Percentiles rank a stretch among this genome's conserved stretches.
Evolutionary conservation across 2,113 vertebrate species (phyloP).

Genomic region (Tyto alba): DNA sequence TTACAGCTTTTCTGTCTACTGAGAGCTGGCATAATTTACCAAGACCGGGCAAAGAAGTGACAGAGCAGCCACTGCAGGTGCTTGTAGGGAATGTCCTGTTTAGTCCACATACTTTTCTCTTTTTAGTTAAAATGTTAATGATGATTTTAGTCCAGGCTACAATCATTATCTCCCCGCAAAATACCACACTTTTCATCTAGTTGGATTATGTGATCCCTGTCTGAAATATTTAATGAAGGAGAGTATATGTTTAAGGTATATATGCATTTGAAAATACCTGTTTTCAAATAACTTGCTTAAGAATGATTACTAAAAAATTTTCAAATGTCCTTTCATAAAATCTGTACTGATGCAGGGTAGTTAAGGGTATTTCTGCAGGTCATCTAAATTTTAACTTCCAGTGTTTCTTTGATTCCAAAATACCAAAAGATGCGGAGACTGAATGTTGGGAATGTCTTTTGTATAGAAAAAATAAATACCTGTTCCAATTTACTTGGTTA

Average conservation of each 20-base stretch:
- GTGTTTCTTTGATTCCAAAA: not conserved
- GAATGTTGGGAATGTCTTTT: not conserved
- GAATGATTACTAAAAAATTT: not conserved
- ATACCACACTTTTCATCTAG: constrained; percentile 18
- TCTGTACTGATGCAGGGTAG: not conserved
- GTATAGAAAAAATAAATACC: not conserved
- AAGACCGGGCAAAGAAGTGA: constrained; percentile 41
- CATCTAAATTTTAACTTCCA: not conserved
- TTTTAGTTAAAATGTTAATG: constrained; percentile 63
- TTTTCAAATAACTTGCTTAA: not conserved
- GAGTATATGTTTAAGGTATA: not conserved
- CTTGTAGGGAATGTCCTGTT: constrained; percentile 47
- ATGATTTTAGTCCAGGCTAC: constrained; percentile 46
- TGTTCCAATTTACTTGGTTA: not conserved
- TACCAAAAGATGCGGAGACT: not conserved
- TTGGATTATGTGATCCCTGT: constrained; percentile 15
- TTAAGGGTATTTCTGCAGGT: not conserved
- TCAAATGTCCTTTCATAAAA: not conserved
- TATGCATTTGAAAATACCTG: constrained; percentile 1
- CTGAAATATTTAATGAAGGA: constrained; percentile 8
- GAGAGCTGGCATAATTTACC: constrained; percentile 60
- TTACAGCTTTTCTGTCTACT: constrained; percentile 57
- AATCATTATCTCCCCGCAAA: not conserved
- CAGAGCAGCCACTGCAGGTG: constrained; percentile 35
- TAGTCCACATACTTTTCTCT: constrained; percentile 50